Conservation (phyloP, 64 coral and sea anemone species). For the Catalaphyllia jardinei region DNA sequence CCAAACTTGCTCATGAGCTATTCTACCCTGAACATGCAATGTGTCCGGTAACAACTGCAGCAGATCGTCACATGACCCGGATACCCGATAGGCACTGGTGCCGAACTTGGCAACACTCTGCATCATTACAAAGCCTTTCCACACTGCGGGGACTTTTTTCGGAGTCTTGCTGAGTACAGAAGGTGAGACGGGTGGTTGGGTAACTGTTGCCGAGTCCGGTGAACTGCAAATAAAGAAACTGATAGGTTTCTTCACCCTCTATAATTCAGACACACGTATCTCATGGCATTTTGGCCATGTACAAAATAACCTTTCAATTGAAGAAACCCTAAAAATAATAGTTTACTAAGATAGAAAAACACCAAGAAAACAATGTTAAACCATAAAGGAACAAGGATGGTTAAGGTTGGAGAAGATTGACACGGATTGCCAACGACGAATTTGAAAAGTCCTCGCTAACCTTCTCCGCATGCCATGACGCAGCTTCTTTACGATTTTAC, state of each 20-base stretch:
- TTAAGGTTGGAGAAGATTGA: no score
- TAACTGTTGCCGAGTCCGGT: conserved; percentile 65
- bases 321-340: no score
- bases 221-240: conserved; percentile 32
- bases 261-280: not conserved
- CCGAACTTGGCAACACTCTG: conserved; percentile 95
- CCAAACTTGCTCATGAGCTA: conserved; percentile 96
- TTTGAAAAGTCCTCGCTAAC: no score
- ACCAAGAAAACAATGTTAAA: no score
- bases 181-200: conserved; percentile 52
- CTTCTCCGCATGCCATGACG: no score
- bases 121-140: conserved; percentile 99
- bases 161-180: conserved; percentile 54
- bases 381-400: no score
- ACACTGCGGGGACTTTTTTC: conserved; percentile 72
- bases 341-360: no score
- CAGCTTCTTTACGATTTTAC: no score
- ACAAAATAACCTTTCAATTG: no score
- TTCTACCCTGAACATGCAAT: conserved; percentile 89
- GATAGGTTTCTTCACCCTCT: not conserved
- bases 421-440: no score
- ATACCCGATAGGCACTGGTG: conserved; percentile 87
- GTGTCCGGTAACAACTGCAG: conserved; percentile 93
- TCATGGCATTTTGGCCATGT: no score
- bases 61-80: conserved; percentile 84